Evolutionary conservation across 2,888 invertebrate genomes (phyloP), one percentile per base, ranked within the genome.

Genomic region (Nysson spinosus): DNA sequence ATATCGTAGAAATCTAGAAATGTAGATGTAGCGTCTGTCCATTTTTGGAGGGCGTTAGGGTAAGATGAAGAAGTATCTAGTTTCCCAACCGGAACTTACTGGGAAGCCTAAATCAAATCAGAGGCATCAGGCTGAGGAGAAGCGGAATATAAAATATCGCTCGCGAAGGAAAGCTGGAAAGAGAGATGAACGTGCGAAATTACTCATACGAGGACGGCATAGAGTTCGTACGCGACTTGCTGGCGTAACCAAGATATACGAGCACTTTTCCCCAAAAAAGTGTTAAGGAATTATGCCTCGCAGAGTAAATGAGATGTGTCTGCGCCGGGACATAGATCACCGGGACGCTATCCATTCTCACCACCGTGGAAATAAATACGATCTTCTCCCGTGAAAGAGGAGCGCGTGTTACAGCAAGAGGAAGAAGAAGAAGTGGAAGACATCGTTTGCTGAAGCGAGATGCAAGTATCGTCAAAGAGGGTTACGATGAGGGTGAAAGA

Each of bases 291-390:
- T 89, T 89, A 89, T 89, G 88, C 88, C 82, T 80, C 83, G 80
- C 85, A 72, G 82, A 86, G 88, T 88, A 89, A 89, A 89, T 89
- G 89, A 89, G 88, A 89, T 88, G 89, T 89, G 89, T 88, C 88
- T 88, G 82, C 82, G 76, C 78, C 64, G 66, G 76, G 72, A 76
- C 80, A 79, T 81, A 79, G 78, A 81, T 81, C 81, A 81, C 81
- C 76, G 57, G 69, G 69, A 56, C 75, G 75, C 75, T 74, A 78
- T 79, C 77, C 81, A 79, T 81, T 80, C 79, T 77, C 75, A 72
- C 77, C 74, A 57, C 71, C 77, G 80, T 77, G 82, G 82, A 85
- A 84, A 85, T 85, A 85, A 85, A 84, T 83, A 84, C 83, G 82
- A 82, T 83, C 79, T 78, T 69, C 69, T 70, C 69, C n/a, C 57